These are phyloP conservation scores for Neria commutata DNA, from an alignment of 2,888 invertebrate genomes.

Conservation along the genomic window DNA sequence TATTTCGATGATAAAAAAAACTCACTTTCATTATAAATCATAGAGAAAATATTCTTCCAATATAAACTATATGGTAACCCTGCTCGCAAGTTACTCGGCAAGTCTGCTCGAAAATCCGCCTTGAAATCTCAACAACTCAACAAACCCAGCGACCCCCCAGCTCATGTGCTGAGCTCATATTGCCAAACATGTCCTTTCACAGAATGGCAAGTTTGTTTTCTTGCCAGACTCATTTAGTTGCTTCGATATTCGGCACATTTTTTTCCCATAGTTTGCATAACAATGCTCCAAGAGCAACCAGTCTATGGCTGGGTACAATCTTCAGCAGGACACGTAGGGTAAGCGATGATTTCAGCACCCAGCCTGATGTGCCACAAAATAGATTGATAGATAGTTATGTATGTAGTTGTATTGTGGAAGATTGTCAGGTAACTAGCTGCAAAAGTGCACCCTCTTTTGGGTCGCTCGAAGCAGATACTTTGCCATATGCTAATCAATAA, in stretches of 20 bases:
- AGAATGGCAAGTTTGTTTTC: background rate
- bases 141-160: no score
- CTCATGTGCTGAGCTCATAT: no score
- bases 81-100: no score
- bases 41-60: no score
- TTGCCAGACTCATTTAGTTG: background rate
- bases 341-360: conserved; percentile 1
- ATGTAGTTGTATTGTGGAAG: background rate
- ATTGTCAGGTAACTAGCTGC: background rate
- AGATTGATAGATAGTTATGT: background rate
- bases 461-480: no score
- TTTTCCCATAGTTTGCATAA: conserved; percentile 51
- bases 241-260: conserved; percentile 16
- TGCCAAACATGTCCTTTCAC: conserved; percentile 1
- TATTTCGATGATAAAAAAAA: no score
- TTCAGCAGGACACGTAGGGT: background rate
- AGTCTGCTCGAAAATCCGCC: no score
- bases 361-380: background rate
- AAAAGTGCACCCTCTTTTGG: background rate
- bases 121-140: no score
- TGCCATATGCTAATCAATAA: conserved; percentile 51
- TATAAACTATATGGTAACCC: no score
- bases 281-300: conserved; percentile 28
- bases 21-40: no score
- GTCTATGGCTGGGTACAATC: background rate